These are phyloP conservation scores for Hoplostethus atlanticus DNA, from an alignment of 2,797 vertebrate species.

Conservation along the genomic window DNA sequence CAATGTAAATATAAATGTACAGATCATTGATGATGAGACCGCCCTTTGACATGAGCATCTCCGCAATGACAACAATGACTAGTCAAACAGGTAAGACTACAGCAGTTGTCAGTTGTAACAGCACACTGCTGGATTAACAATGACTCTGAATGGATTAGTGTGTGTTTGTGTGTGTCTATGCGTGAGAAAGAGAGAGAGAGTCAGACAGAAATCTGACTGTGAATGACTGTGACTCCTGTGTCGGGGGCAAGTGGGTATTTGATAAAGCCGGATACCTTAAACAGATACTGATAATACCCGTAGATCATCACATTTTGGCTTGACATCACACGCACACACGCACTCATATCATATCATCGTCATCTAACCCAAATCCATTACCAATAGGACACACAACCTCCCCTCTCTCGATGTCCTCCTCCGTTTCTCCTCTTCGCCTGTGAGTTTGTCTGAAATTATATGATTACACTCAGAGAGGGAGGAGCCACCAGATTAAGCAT, in stretches of 20 bases:
- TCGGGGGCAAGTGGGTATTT: slow-evolving; percentile 68
- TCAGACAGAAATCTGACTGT: slow-evolving; percentile 51
- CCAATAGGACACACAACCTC: slow-evolving; percentile 32
- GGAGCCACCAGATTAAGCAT: not conserved
- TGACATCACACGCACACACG: slow-evolving; percentile 13
- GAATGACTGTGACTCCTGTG: slow-evolving; percentile 54
- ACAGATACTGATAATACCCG: slow-evolving; percentile 66
- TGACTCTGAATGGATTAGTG: slow-evolving; percentile 72
- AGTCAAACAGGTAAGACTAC: slow-evolving; percentile 53
- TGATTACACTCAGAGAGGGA: not conserved
- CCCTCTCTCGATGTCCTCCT: slow-evolving; percentile 29
- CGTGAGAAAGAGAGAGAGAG: slow-evolving; percentile 26
- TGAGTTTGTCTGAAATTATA: slow-evolving; percentile 13
- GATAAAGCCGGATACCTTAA: slow-evolving; percentile 66
- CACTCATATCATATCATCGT: slow-evolving; percentile 31
- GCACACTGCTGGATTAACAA: slow-evolving; percentile 75
- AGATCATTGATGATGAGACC: too few species aligned
- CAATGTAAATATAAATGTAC: not conserved
- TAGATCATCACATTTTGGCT: slow-evolving; percentile 67
- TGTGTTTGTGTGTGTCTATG: slow-evolving; percentile 33
- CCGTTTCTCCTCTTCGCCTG: slow-evolving; percentile 1
- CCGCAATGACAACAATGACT: slow-evolving; percentile 13
- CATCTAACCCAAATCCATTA: slow-evolving; percentile 64
- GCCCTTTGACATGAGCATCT: too few species aligned
- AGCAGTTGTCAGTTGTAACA: slow-evolving; percentile 43